A percentile compares a stretch with the other conserved stretches of the same genome.
phyloP scores from a whole-genome alignment of 2,113 vertebrate species.

The Brachirus orientalis region DNA sequence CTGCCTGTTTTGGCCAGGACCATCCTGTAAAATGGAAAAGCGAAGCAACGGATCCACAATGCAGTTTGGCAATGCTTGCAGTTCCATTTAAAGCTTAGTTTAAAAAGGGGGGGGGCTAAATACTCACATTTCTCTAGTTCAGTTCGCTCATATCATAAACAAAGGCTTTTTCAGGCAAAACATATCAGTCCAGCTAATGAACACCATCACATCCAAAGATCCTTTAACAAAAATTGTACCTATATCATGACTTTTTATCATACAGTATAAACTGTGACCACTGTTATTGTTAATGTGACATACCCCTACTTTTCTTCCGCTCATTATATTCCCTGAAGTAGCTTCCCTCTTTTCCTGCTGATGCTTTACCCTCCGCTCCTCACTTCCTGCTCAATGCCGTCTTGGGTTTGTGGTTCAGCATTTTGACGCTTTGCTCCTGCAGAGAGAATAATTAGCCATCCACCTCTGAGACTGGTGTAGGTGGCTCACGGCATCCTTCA shows the following conservation, averaged over 20 bases:
- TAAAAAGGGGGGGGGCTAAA: too few species aligned
- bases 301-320: conserved; percentile 2
- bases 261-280: background rate
- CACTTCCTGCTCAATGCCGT: conserved; percentile 13
- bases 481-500: conserved; percentile 53
- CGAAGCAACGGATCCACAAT: too few species aligned
- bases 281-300: conserved; percentile 2
- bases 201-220: background rate
- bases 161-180: too few species aligned
- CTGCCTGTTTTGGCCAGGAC: too few species aligned
- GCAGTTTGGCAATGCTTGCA: too few species aligned
- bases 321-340: conserved; percentile 43
- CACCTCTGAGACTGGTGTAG: conserved; percentile 48
- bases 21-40: too few species aligned
- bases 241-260: too few species aligned
- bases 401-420: conserved; percentile 32
- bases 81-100: too few species aligned
- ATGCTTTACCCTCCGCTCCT: conserved; percentile 3
- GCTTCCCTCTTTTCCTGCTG: conserved; percentile 16
- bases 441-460: conserved; percentile 69
- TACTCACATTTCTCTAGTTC: too few species aligned
- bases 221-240: background rate
- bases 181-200: background rate
- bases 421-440: conserved; percentile 55
- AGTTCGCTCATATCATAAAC: too few species aligned